phyloP scores from a whole-genome alignment of 2,797 vertebrate genomes.

The Epinephelus malabaricus region DNA sequence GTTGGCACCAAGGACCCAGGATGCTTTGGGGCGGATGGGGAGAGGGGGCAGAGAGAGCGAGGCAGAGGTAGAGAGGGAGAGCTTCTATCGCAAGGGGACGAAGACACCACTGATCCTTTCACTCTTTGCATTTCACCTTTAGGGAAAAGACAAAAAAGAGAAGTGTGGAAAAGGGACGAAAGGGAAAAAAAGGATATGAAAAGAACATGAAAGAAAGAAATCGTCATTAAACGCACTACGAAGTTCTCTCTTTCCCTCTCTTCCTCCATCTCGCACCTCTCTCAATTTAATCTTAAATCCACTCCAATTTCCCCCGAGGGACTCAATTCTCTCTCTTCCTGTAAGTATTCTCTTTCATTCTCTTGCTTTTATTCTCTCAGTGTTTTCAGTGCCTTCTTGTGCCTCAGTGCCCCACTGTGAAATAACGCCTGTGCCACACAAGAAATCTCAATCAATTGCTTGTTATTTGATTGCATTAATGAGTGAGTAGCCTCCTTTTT shows the following conservation, averaged over 20 bases:
- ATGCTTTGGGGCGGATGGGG: conserved; percentile 75
- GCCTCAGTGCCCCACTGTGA: conserved; percentile 34
- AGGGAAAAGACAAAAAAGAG: conserved; percentile 36
- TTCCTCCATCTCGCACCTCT: conserved; percentile 76
- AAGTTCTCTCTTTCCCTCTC: conserved; percentile 77
- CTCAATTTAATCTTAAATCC: conserved; percentile 81
- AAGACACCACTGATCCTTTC: conserved; percentile 66
- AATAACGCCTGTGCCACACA: conserved; percentile 48
- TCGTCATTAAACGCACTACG: conserved; percentile 76
- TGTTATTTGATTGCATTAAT: conserved; percentile 65
- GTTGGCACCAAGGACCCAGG: conserved; percentile 85
- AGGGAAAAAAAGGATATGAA: conserved; percentile 67
- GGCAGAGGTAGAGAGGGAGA: conserved; percentile 73
- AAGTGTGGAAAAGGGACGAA: conserved; percentile 49
- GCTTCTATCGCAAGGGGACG: conserved; percentile 62
- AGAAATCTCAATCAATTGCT: conserved; percentile 68
- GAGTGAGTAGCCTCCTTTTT: conserved; percentile 48
- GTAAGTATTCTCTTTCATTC: conserved; percentile 86
- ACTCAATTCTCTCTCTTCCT: conserved; percentile 76
- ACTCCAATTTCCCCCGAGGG: conserved; percentile 76
- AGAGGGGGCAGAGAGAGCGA: conserved; percentile 73
- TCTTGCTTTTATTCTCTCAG: conserved; percentile 65
- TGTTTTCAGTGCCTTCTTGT: conserved; percentile 52
- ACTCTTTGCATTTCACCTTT: conserved; percentile 70
- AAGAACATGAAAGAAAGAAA: conserved; percentile 81